These are phyloP conservation scores for Hirudinaria manillensis DNA, from an alignment of 2,888 invertebrate species.

Conservation along the genomic window DNA sequence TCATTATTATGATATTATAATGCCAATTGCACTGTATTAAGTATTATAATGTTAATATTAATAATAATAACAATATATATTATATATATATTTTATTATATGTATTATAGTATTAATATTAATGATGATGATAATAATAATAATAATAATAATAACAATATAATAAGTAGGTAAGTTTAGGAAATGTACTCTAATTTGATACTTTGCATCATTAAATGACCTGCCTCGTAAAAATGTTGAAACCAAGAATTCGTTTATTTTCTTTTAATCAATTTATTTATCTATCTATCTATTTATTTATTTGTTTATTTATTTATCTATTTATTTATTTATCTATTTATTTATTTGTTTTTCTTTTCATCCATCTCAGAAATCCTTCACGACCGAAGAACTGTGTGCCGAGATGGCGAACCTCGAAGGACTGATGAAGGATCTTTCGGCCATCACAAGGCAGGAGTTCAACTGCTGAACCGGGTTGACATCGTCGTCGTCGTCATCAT, in stretches of 20 bases:
- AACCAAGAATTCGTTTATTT: neutral
- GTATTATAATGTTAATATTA: too few relatives aligned
- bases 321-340: neutral
- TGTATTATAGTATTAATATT: too few relatives aligned
- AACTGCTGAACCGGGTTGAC: slow-evolving; percentile 26
- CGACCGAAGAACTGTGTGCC: slow-evolving; percentile 86
- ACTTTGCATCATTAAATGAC: neutral
- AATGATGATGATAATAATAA: too few relatives aligned
- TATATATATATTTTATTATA: too few relatives aligned
- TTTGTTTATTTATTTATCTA: neutral
- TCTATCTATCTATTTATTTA: neutral
- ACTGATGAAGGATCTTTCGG: slow-evolving; percentile 92
- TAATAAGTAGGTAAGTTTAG: too few relatives aligned
- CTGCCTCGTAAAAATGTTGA: too few relatives aligned
- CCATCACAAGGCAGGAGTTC: slow-evolving; percentile 75
- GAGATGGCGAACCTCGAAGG: slow-evolving; percentile 97
- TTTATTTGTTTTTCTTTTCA: neutral
- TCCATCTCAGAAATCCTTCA: slow-evolving; percentile 58
- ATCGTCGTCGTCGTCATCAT: too few relatives aligned
- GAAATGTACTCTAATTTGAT: neutral
- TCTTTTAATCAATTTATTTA: too few relatives aligned
- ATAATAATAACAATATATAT: too few relatives aligned
- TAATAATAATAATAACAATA: too few relatives aligned
- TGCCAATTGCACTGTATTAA: too few relatives aligned
- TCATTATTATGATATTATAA: too few relatives aligned